These are phyloP conservation scores for Oasisia sp. DNA, from an alignment of 2,888 invertebrate species.

Conservation along the genomic window DNA sequence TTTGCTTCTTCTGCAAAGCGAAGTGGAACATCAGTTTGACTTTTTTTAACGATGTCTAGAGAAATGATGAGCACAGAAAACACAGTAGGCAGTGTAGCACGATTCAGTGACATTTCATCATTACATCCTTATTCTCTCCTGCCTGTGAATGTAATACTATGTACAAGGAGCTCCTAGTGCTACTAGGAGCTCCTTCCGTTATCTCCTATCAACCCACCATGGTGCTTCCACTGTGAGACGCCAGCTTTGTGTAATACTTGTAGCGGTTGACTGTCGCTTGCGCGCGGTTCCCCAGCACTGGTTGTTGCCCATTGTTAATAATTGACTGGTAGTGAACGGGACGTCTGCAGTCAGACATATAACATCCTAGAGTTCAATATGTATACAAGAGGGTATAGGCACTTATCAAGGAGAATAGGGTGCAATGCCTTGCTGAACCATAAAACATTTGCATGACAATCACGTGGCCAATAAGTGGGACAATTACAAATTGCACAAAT, in stretches of 20 bases:
- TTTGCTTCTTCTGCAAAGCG: too few species aligned
- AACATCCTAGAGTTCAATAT: background rate
- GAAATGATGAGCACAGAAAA: background rate
- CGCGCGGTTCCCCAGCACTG: constrained; percentile 32
- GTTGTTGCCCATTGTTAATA: constrained; percentile 30
- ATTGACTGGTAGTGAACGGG: constrained; percentile 51
- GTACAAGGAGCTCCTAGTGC: too few species aligned
- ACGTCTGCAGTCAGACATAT: constrained; percentile 29
- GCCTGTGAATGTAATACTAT: too few species aligned
- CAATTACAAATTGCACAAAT: too few species aligned
- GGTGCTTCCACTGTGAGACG: constrained; percentile 49
- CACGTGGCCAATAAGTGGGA: too few species aligned
- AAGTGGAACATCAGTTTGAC: too few species aligned
- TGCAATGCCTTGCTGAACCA: too few species aligned
- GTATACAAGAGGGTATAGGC: background rate
- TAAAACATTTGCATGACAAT: too few species aligned
- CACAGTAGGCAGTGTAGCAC: background rate
- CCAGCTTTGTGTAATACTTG: constrained; percentile 59
- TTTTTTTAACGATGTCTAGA: too few species aligned
- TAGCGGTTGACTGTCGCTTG: constrained; percentile 55
- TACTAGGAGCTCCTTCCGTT: background rate
- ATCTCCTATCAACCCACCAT: constrained; percentile 26
- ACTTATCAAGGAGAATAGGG: too few species aligned
- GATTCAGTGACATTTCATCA: too few species aligned
- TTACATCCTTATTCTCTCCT: too few species aligned